Evolutionary conservation across 2,888 invertebrate genomes (phyloP).

Genomic region (Lepetodrilus schrolli): DNA sequence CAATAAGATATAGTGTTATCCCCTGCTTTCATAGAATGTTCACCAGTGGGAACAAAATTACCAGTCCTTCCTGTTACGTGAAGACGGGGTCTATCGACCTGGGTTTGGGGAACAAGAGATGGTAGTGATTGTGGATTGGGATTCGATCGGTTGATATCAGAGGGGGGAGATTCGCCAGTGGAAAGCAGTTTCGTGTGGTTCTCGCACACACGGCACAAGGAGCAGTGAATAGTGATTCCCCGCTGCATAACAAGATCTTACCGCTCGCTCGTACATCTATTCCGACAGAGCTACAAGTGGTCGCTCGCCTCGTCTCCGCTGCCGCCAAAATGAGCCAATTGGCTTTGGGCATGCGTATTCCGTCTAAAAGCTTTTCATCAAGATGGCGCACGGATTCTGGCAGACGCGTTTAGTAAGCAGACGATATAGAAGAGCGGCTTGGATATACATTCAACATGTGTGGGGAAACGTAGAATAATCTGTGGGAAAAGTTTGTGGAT

Average conservation of each 20-base stretch:
- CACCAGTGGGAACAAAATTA: conserved; percentile 29
- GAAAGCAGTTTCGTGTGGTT: neutral
- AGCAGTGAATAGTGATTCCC: neutral
- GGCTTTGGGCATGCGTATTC: conserved; percentile 26
- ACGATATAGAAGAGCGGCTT: neutral
- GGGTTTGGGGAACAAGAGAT: neutral
- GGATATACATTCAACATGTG: neutral
- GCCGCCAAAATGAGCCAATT: conserved; percentile 18
- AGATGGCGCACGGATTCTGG: conserved; percentile 18
- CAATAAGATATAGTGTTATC: neutral
- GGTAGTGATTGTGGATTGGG: neutral
- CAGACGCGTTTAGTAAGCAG: conserved; percentile 15
- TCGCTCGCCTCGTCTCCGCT: conserved; percentile 4
- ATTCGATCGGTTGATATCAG: neutral
- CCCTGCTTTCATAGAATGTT: neutral
- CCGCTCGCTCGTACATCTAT: neutral
- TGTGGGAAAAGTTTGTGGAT: neutral
- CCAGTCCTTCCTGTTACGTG: conserved; percentile 26
- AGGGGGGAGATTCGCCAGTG: neutral
- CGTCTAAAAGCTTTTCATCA: conserved; percentile 21
- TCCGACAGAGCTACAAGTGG: conserved; percentile 12
- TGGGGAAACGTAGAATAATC: neutral
- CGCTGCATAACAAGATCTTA: neutral
- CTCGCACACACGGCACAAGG: neutral
- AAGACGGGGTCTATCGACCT: conserved; percentile 24